Evolutionary conservation across 2,888 invertebrate species (phyloP).

Genomic region (Helicoverpa assulta): DNA sequence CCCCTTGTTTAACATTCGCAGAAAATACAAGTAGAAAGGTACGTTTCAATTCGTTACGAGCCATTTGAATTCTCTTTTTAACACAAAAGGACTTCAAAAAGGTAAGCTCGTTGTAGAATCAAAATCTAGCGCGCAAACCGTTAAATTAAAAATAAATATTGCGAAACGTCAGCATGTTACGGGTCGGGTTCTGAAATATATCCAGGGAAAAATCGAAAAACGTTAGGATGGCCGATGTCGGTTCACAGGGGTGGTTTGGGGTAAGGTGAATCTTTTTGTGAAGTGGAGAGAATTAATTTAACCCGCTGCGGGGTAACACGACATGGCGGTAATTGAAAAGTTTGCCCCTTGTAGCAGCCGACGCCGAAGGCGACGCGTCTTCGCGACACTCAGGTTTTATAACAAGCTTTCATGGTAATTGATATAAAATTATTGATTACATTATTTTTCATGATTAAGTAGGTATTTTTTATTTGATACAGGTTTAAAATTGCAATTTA

Average conservation of each 20-base stretch:
- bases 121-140: constrained; percentile 85
- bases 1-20: constrained; percentile 45
- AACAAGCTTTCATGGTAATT: constrained; percentile 71
- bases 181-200: constrained; percentile 76
- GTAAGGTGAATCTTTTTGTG: constrained; percentile 90
- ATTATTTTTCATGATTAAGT: constrained; percentile 1
- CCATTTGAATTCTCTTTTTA: constrained; percentile 76
- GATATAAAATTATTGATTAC: constrained; percentile 37
- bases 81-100: constrained; percentile 83
- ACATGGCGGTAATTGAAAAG: constrained; percentile 90
- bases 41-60: constrained; percentile 74
- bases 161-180: constrained; percentile 90
- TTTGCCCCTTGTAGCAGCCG: constrained; percentile 88
- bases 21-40: constrained; percentile 60
- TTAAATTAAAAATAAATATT: constrained; percentile 90
- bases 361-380: constrained; percentile 76
- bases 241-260: constrained; percentile 79
- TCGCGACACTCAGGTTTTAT: constrained; percentile 73
- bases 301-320: constrained; percentile 91
- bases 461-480: not conserved
- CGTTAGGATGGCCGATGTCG: constrained; percentile 80
- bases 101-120: constrained; percentile 82
- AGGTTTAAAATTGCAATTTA: too few relatives aligned
- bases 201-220: constrained; percentile 80
- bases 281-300: constrained; percentile 90